Percentiles rank a stretch among this genome's conserved stretches.
These are phyloP conservation scores for Phasia obesa DNA, from an alignment of 2,888 invertebrate species.

Conservation along the genomic window DNA sequence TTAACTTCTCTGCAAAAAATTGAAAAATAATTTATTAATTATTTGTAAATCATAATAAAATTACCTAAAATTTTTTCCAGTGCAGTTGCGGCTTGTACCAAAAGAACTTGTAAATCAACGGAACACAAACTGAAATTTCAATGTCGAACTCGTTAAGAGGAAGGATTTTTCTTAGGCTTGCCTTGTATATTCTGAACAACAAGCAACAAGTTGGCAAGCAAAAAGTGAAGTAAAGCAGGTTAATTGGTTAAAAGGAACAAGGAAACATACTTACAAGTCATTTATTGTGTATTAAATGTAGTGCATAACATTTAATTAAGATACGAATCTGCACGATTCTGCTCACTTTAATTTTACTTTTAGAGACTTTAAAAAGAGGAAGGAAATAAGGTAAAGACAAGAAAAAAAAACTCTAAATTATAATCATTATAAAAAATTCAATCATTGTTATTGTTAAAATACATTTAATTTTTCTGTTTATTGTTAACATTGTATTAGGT, in stretches of 20 bases:
- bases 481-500: not conserved
- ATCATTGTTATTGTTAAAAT: not conserved
- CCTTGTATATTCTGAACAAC: not conserved
- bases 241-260: conserved; percentile 54
- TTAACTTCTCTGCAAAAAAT: too few relatives aligned
- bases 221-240: conserved; percentile 9
- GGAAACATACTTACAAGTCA: conserved; percentile 59
- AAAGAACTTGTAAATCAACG: conserved; percentile 48
- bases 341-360: conserved; percentile 30
- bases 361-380: conserved; percentile 1
- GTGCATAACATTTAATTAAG: conserved; percentile 61
- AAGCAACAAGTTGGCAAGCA: conserved; percentile 1
- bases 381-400: not conserved
- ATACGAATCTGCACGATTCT: conserved; percentile 61
- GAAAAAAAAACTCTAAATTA: conserved; percentile 44
- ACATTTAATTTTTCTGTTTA: conserved; percentile 3
- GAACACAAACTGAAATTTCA: conserved; percentile 47
- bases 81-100: conserved; percentile 49
- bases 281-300: conserved; percentile 57
- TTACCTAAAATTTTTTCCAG: not conserved
- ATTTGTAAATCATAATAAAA: not conserved
- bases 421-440: conserved; percentile 27
- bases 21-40: not conserved
- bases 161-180: conserved; percentile 45
- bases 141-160: conserved; percentile 67